Evolutionary conservation across 2,888 invertebrate species (phyloP).

Genomic region (Leptarthrus brevirostris): DNA sequence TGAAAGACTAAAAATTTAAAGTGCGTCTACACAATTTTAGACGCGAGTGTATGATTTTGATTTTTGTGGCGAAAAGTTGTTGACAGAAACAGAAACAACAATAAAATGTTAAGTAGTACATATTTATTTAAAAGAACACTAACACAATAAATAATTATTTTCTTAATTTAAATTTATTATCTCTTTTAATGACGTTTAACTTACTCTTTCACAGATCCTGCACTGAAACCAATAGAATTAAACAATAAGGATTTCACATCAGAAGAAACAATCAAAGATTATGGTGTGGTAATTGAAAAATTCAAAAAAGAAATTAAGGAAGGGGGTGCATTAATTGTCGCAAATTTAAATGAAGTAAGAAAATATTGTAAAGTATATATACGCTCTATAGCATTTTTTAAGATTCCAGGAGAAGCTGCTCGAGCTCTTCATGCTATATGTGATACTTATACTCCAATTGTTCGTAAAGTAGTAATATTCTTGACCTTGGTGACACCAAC

Average conservation of each 20-base stretch:
- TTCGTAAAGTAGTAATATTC: constrained; percentile 66
- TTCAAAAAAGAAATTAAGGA: constrained; percentile 59
- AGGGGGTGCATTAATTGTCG: constrained; percentile 61
- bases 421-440: constrained; percentile 72
- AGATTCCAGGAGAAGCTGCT: constrained; percentile 62
- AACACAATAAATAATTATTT: too few relatives aligned
- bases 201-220: too few relatives aligned
- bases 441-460: constrained; percentile 69
- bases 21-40: too few relatives aligned
- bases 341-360: constrained; percentile 62
- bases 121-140: too few relatives aligned
- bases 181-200: too few relatives aligned
- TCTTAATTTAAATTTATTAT: too few relatives aligned
- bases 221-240: constrained; percentile 55
- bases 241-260: constrained; percentile 57
- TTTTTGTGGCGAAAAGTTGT: too few relatives aligned
- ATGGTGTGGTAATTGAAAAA: constrained; percentile 60
- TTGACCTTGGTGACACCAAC: constrained; percentile 65
- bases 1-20: too few relatives aligned
- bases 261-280: constrained; percentile 56
- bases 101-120: too few relatives aligned
- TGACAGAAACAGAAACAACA: too few relatives aligned
- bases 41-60: too few relatives aligned
- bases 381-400: background rate
- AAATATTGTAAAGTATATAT: background rate